phyloP scores from a whole-genome alignment of 2,888 invertebrate genomes.

The Trissolcus japonicus region DNA sequence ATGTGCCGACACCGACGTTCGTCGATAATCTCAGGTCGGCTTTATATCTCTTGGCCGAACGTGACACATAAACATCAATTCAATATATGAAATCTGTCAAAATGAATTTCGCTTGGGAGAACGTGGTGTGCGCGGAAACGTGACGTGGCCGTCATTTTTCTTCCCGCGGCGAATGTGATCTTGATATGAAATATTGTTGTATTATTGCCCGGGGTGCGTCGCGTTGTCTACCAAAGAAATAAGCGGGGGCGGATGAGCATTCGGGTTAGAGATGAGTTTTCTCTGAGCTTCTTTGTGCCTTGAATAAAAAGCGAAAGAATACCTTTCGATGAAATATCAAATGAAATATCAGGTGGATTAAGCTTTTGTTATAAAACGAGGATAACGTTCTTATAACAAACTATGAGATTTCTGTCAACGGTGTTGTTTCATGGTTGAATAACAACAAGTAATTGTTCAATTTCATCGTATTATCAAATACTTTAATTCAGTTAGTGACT shows the following conservation, averaged over 20 bases:
- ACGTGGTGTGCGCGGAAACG: constrained; percentile 59
- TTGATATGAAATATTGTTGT: constrained; percentile 75
- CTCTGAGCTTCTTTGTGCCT: constrained; percentile 53
- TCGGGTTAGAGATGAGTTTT: constrained; percentile 57
- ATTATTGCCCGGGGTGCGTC: constrained; percentile 68
- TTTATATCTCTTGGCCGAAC: constrained; percentile 70
- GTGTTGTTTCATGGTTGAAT: constrained; percentile 5
- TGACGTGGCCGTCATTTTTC: constrained; percentile 71
- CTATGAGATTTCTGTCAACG: constrained; percentile 20
- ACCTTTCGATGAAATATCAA: constrained; percentile 56
- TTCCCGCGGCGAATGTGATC: constrained; percentile 71
- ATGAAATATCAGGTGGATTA: constrained; percentile 54
- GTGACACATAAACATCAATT: constrained; percentile 75
- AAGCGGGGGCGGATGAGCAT: constrained; percentile 53
- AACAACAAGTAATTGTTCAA: neutral
- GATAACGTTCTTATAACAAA: constrained; percentile 33
- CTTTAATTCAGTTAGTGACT: too few species aligned
- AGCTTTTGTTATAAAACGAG: constrained; percentile 44
- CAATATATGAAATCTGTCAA: constrained; percentile 75
- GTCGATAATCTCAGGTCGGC: constrained; percentile 63
- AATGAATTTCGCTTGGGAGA: constrained; percentile 72
- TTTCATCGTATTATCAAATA: neutral
- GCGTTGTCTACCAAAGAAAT: constrained; percentile 59
- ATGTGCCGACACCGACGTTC: constrained; percentile 30
- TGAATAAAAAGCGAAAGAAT: constrained; percentile 58